phyloP scores from a whole-genome alignment of 1,140 invertebrate species.

The Scaptomyza hsui region DNA sequence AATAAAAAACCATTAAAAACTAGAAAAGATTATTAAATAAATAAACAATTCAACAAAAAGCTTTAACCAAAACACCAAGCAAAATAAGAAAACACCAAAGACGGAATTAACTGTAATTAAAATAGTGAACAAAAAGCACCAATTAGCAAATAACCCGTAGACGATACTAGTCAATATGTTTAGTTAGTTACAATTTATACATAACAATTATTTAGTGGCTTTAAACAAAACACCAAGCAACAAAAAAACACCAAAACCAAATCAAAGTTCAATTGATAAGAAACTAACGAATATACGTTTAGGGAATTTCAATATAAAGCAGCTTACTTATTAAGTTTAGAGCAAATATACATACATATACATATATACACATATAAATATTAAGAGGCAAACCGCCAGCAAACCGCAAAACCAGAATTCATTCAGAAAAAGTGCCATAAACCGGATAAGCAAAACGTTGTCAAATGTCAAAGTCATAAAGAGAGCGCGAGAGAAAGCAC shows the following conservation, averaged over 20 bases:
- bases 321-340: slow-evolving; percentile 62
- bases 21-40: slow-evolving; percentile 13
- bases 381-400: slow-evolving; percentile 36
- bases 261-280: slow-evolving; percentile 62
- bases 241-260: slow-evolving; percentile 59
- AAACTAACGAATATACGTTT: slow-evolving; percentile 77
- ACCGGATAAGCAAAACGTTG: slow-evolving; percentile 55
- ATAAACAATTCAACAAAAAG: slow-evolving; percentile 37
- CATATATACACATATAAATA: slow-evolving; percentile 50
- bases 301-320: slow-evolving; percentile 65
- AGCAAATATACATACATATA: slow-evolving; percentile 52
- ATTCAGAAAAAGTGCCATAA: slow-evolving; percentile 79
- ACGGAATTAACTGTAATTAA: slow-evolving; percentile 38
- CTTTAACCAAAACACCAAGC: slow-evolving; percentile 67
- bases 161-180: slow-evolving; percentile 70
- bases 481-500: slow-evolving; percentile 21
- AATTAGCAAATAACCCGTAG: slow-evolving; percentile 70
- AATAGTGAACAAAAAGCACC: slow-evolving; percentile 69
- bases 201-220: slow-evolving; percentile 71
- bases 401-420: slow-evolving; percentile 58
- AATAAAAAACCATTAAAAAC: slow-evolving; percentile 32
- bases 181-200: slow-evolving; percentile 74
- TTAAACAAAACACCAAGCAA: slow-evolving; percentile 75
- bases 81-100: slow-evolving; percentile 29
- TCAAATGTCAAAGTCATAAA: slow-evolving; percentile 77